These are phyloP conservation scores for Xanthia icteritia DNA, from an alignment of 2,888 invertebrate genomes.

Conservation along the genomic window DNA sequence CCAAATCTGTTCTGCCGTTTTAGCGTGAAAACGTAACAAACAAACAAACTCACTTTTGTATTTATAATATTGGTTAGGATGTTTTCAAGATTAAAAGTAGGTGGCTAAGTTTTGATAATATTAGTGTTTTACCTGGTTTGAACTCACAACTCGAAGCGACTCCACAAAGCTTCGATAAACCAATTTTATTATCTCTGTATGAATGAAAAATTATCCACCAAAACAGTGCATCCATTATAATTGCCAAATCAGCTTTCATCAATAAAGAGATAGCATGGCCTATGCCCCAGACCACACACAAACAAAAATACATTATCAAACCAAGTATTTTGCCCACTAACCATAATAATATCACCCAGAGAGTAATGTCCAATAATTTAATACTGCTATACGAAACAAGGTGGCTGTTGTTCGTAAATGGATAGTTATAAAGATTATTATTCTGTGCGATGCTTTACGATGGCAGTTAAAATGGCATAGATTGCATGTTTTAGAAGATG, in stretches of 20 bases:
- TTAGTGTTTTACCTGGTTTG: background rate
- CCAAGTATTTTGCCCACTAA: constrained; percentile 16
- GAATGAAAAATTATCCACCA: background rate
- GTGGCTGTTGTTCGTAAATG: constrained; percentile 26
- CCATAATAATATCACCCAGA: constrained; percentile 14
- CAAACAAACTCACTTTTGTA: too few relatives aligned
- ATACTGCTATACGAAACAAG: constrained; percentile 26
- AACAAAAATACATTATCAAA: constrained; percentile 3
- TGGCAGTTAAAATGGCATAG: constrained; percentile 40
- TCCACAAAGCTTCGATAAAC: background rate
- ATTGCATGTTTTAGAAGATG: constrained; percentile 30
- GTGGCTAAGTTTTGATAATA: background rate
- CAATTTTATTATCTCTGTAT: background rate
- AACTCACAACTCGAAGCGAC: background rate
- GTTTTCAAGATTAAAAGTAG: background rate
- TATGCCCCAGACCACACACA: constrained; percentile 31
- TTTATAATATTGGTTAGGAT: too few relatives aligned
- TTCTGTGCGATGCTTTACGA: constrained; percentile 46
- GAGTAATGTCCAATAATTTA: constrained; percentile 38
- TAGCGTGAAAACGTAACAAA: too few relatives aligned
- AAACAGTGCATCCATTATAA: constrained; percentile 2
- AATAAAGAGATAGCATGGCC: background rate
- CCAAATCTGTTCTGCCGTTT: too few relatives aligned
- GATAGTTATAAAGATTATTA: constrained; percentile 56
- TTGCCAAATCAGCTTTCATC: constrained; percentile 21